phyloP scores from a whole-genome alignment of 2,888 invertebrate genomes.

The Morpho deidamia region DNA sequence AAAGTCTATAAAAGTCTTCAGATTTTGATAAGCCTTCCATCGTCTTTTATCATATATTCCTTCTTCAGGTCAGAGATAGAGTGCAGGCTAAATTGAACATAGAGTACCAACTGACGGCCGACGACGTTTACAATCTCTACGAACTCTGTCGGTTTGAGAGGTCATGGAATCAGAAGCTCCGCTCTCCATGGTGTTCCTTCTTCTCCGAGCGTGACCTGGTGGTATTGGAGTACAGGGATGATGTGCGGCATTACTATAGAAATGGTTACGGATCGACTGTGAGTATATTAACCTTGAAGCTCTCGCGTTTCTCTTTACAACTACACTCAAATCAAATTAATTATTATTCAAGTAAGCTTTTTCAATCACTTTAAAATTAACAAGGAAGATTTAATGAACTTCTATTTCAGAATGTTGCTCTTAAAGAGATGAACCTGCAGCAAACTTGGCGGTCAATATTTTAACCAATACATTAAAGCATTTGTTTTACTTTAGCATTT shows the following conservation, averaged over 20 bases:
- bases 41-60: neutral
- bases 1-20: no score
- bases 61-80: slow-evolving; percentile 49
- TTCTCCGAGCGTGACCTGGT: slow-evolving; percentile 83
- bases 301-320: no score
- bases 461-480: no score
- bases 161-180: slow-evolving; percentile 65
- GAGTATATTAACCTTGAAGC: slow-evolving; percentile 19
- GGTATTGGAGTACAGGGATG: slow-evolving; percentile 86
- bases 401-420: no score
- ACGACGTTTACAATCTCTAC: slow-evolving; percentile 81
- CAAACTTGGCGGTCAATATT: no score
- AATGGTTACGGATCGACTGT: slow-evolving; percentile 62
- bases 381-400: no score
- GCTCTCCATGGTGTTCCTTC: slow-evolving; percentile 86
- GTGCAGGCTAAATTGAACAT: slow-evolving; percentile 75
- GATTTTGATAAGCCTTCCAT: no score
- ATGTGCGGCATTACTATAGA: slow-evolving; percentile 84
- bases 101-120: slow-evolving; percentile 39
- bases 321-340: no score
- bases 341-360: no score
- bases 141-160: slow-evolving; percentile 89
- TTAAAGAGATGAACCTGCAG: no score
- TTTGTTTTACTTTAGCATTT: no score
- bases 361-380: no score